Evolutionary conservation across 2,888 invertebrate species (phyloP).

Genomic region (Drosophila nigritarsus): DNA sequence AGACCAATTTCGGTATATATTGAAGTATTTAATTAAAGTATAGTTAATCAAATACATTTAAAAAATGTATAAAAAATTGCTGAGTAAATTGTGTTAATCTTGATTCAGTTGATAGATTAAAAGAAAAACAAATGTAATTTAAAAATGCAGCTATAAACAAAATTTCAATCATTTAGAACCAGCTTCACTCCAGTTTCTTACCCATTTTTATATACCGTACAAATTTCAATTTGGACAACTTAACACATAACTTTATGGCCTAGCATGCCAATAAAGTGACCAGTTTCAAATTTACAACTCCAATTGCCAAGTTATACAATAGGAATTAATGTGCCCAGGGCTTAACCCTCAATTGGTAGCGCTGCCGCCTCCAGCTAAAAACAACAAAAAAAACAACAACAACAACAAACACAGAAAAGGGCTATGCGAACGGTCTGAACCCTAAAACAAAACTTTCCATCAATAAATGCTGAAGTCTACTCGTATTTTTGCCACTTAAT

Average conservation of each 20-base stretch:
- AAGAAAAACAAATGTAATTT: background rate
- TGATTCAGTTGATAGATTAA: background rate
- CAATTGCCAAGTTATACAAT: conserved; percentile 47
- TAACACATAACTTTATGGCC: conserved; percentile 41
- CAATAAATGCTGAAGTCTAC: conserved; percentile 32
- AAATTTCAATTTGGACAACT: conserved; percentile 29
- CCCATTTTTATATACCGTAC: conserved; percentile 10
- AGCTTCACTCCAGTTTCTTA: background rate
- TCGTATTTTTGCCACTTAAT: conserved; percentile 75
- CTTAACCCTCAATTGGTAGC: conserved; percentile 68
- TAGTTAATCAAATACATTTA: no score
- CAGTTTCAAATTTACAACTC: conserved; percentile 44
- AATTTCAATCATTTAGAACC: background rate
- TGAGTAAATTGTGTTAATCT: background rate
- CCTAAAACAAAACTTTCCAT: conserved; percentile 56
- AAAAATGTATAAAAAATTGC: background rate
- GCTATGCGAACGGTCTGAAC: conserved; percentile 55
- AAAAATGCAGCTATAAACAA: background rate
- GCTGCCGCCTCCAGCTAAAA: conserved; percentile 29
- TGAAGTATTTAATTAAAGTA: no score
- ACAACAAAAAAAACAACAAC: background rate
- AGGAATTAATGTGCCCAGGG: conserved; percentile 68
- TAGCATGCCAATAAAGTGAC: conserved; percentile 51
- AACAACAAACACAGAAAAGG: conserved; percentile 46
- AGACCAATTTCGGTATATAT: accelerated